Evolutionary conservation across 2,113 vertebrate genomes (phyloP).

Genomic region (Bos indicus): DNA sequence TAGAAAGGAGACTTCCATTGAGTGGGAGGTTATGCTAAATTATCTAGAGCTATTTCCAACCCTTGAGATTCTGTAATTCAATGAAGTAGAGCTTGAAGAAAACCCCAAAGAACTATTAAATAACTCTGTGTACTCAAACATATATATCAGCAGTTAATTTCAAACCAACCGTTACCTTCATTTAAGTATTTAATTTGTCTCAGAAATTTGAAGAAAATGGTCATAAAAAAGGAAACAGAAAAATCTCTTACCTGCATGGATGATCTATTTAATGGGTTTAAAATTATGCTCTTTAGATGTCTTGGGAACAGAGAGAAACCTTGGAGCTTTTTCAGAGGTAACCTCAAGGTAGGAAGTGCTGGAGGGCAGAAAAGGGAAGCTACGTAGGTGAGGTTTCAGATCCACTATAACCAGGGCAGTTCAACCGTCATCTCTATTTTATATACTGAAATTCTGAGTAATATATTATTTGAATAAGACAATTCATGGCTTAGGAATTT

Average conservation of each 20-base stretch:
- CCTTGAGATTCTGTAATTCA: constrained; percentile 29
- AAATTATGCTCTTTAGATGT: not conserved
- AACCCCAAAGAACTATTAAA: constrained; percentile 37
- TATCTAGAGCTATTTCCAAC: constrained; percentile 24
- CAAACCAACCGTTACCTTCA: constrained; percentile 44
- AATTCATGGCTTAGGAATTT: not conserved
- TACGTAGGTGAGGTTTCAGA: not conserved
- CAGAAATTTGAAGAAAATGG: constrained; percentile 35
- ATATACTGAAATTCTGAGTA: not conserved
- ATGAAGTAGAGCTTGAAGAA: not conserved
- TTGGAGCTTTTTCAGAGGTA: not conserved
- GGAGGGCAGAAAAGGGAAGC: not conserved
- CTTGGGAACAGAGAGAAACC: not conserved
- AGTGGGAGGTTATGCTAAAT: constrained; percentile 44
- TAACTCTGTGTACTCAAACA: not conserved
- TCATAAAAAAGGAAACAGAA: constrained; percentile 36
- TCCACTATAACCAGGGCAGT: no score
- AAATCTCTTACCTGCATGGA: not conserved
- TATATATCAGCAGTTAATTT: constrained; percentile 55
- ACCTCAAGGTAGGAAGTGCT: not conserved
- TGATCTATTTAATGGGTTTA: constrained; percentile 16
- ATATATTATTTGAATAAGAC: not conserved
- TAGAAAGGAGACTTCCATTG: not conserved
- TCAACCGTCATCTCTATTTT: not conserved
- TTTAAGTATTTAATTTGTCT: constrained; percentile 58